Evolutionary conservation across 2,797 vertebrate species (phyloP).

Genomic region (Neopelma chrysocephalum): DNA sequence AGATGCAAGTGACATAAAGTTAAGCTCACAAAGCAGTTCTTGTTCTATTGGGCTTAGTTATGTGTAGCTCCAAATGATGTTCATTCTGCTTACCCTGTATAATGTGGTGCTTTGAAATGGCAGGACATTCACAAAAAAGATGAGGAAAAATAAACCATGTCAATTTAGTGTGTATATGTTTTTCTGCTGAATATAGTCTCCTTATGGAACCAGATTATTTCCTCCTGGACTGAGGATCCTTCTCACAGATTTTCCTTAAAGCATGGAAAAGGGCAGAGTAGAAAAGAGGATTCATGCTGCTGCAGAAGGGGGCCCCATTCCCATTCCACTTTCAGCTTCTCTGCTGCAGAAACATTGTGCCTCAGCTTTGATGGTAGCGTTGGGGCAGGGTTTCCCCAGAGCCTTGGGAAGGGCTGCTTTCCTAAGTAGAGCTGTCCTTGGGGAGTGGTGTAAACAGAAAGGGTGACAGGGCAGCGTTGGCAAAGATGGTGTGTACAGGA

Average conservation of each 20-base stretch:
- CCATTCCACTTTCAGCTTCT: neutral
- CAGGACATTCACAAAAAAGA: neutral
- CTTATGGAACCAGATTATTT: neutral
- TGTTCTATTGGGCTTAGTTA: neutral
- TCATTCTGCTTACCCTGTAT: neutral
- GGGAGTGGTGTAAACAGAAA: neutral
- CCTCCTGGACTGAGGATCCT: neutral
- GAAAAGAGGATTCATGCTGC: neutral
- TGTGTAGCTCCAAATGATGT: neutral
- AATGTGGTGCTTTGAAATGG: neutral
- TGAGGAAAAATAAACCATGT: neutral
- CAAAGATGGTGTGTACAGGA: neutral
- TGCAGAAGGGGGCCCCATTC: neutral
- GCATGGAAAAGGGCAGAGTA: neutral
- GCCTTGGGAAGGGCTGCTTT: neutral
- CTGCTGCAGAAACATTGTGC: neutral
- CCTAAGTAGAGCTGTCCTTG: neutral
- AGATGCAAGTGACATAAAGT: neutral
- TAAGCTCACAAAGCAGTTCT: neutral
- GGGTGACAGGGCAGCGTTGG: accelerated
- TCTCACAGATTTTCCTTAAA: neutral
- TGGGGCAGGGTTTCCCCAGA: neutral
- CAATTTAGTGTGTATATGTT: neutral
- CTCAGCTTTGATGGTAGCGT: neutral
- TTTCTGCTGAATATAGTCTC: neutral